Evolutionary conservation across 2,113 vertebrate genomes (phyloP), one percentile per base, ranked within the genome.

Genomic region (Ornithorhynchus anatinus): DNA sequence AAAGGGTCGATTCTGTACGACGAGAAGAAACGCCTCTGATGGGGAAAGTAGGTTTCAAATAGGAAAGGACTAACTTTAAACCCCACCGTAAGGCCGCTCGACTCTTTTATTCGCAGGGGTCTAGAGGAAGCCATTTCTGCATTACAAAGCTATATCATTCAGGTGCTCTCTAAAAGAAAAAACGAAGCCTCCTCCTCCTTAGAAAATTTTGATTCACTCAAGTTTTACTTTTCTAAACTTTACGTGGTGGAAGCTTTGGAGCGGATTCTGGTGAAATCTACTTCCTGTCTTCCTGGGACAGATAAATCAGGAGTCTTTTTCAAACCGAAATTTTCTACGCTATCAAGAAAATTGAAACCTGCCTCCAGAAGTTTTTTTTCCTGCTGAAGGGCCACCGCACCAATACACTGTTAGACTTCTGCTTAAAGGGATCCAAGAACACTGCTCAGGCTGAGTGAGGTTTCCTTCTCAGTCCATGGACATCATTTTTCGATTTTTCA

Each of bases 361-460:
- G 23, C 48, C 60, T 33, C 25, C 43, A 54, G 20, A 29, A 65
- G 50, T 58, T 51, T n/a, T n/a, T 72, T 79, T 66, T 80, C 33
- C 76, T 88, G 81, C 75, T 73, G 56, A 66, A 65, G 69, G 48
- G 72, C 78, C 68, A 67, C 45, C 27, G 51, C 32, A 62, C 51
- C 75, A 37, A 50, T 60, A 68, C 63, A 32, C 45, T 75, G 67
- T 75, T 23, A 27, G 43, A 47, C 69, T 64, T 72, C 82, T 83
- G 15, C 33, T 69, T 36, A 25, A 37, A 53, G 51, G 22, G 50
- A 45, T 71, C 44, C 42, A 20, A 58, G 56, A 58, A 65, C 47
- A 75, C 65, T 74, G 64, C 66, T 79, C 47, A 56, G 79, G 43
- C 43, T 62, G 64, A 70, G 51, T 79, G 44, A 67, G 27, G 59